phyloP scores from a whole-genome alignment of 2,888 invertebrate genomes.

The Blastobasis lacticolella region DNA sequence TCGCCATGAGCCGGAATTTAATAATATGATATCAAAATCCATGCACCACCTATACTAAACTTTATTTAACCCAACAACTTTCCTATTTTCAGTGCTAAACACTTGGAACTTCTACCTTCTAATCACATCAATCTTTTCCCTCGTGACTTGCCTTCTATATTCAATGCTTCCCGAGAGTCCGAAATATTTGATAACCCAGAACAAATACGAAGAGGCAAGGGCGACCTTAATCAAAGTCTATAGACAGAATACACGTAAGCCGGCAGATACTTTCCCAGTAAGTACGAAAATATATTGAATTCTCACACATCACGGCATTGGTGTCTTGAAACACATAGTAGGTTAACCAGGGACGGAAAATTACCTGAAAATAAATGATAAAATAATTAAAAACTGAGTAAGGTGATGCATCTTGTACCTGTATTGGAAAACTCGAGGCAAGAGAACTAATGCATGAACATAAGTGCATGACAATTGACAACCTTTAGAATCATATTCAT shows the following conservation, averaged over 20 bases:
- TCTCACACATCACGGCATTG: too few species aligned
- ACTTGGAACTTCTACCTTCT: constrained; percentile 58
- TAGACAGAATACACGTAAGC: constrained; percentile 41
- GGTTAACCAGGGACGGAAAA: too few species aligned
- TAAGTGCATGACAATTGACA: too few species aligned
- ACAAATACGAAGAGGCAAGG: constrained; percentile 44
- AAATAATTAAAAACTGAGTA: too few species aligned
- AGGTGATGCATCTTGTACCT: too few species aligned
- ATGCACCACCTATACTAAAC: neutral
- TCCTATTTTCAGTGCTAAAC: constrained; percentile 38
- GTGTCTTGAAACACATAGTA: too few species aligned
- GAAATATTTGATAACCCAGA: constrained; percentile 45
- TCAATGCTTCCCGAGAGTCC: constrained; percentile 50
- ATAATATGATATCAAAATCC: too few species aligned
- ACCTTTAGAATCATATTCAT: too few species aligned
- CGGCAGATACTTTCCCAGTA: constrained; percentile 46
- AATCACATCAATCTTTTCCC: constrained; percentile 42
- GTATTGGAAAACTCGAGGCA: too few species aligned
- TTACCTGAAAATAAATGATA: too few species aligned
- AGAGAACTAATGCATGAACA: too few species aligned
- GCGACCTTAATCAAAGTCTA: constrained; percentile 41
- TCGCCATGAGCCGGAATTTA: too few species aligned
- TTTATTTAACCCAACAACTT: neutral
- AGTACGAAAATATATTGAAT: constrained; percentile 11
- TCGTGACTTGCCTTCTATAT: constrained; percentile 37